These are phyloP conservation scores for Stenolophus ochropezus DNA, from an alignment of 2,888 invertebrate species.

Conservation along the genomic window DNA sequence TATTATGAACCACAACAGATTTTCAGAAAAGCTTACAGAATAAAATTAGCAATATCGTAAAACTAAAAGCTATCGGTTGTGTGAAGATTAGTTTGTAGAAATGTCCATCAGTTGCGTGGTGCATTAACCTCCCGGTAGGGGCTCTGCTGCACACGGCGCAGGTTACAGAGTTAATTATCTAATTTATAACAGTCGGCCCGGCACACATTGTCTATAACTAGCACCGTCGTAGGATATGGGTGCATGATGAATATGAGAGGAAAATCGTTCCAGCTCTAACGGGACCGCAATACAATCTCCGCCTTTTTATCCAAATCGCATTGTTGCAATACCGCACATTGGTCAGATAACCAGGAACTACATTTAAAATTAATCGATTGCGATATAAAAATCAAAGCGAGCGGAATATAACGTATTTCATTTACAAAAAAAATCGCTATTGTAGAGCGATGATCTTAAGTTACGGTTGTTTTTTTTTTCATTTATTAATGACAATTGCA, in stretches of 20 bases:
- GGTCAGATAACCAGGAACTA: too few species aligned
- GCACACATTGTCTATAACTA: conserved; percentile 60
- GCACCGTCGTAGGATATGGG: not conserved
- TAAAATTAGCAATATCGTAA: too few species aligned
- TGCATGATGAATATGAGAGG: not conserved
- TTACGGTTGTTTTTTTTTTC: too few species aligned
- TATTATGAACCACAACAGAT: too few species aligned
- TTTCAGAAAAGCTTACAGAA: too few species aligned
- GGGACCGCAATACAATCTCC: not conserved
- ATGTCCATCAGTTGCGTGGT: conserved; percentile 61
- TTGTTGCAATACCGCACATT: not conserved
- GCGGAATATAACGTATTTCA: too few species aligned
- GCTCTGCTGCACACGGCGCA: conserved; percentile 64
- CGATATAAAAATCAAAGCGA: too few species aligned
- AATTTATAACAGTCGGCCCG: conserved; percentile 68
- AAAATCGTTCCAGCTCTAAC: not conserved
- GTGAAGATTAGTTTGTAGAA: not conserved
- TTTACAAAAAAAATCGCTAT: too few species aligned
- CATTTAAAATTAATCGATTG: too few species aligned
- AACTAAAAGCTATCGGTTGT: not conserved
- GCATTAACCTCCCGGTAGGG: conserved; percentile 68
- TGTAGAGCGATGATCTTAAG: too few species aligned
- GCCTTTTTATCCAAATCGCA: not conserved
- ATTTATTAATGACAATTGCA: too few species aligned
- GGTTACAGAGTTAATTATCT: conserved; percentile 70